Conservation (phyloP, 2,888 invertebrate species). For the Rugalucina vietnamica region DNA sequence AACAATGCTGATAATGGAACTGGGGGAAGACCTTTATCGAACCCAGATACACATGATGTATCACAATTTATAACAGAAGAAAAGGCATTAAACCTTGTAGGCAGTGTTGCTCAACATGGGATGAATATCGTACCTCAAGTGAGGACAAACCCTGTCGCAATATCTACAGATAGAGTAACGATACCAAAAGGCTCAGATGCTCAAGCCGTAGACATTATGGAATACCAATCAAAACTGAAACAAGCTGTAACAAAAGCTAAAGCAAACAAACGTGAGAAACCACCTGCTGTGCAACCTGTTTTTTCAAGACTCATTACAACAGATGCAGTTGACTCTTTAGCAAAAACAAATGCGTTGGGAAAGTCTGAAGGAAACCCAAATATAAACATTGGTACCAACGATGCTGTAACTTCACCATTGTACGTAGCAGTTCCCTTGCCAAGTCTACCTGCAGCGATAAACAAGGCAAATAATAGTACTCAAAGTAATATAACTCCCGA, state of each 20-base stretch:
- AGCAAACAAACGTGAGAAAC: neutral
- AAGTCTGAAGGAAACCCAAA: too few species aligned
- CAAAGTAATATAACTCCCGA: neutral
- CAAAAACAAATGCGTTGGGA: too few species aligned
- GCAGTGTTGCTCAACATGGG: too few species aligned
- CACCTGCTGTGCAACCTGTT: neutral
- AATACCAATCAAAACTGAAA: slow-evolving; percentile 55
- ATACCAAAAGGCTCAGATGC: neutral
- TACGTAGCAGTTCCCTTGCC: neutral
- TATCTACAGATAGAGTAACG: neutral
- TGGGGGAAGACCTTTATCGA: too few species aligned
- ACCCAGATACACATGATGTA: too few species aligned
- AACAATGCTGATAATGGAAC: neutral
- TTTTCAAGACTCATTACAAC: neutral
- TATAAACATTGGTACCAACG: too few species aligned
- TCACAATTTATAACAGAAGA: too few species aligned
- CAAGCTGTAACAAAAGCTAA: slow-evolving; percentile 37
- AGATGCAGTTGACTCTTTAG: too few species aligned
- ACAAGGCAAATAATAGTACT: neutral
- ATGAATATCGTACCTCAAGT: neutral
- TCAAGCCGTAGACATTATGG: slow-evolving; percentile 24
- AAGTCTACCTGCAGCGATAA: neutral
- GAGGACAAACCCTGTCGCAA: neutral
- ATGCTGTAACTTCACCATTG: neutral
- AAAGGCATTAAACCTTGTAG: too few species aligned